Evolutionary conservation across 2,113 vertebrate genomes (phyloP), one percentile per base, ranked within the genome.

Genomic region (Sander vitreus): DNA sequence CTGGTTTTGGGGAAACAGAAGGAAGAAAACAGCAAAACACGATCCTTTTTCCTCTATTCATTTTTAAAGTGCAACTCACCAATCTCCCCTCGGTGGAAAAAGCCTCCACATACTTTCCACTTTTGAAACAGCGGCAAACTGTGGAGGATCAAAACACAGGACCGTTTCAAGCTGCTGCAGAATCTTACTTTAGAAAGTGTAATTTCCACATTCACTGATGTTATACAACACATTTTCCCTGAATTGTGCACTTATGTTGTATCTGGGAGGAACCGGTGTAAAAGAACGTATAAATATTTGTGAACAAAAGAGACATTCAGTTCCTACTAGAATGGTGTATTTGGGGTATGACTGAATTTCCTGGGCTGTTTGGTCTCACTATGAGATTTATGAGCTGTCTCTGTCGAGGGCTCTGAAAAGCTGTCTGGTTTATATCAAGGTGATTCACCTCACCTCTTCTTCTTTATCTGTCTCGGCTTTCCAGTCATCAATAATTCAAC

Each of bases 351-450:
- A 89, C 68, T 65, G 89, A 45, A 85, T 83, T 70, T 86, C 69
- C 80, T 84, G 82, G 33, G 58, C 81, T 78, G 86, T 75, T 83
- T 19, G 57, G 84, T 74, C 68, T 85, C 70, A 50, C 48, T 36
- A 16, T 78, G 63, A 70, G 82, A 91, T 92, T 89, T 89, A 92
- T 85, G 81, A 74, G 73, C 84, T 39, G 83, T 80, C 74, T 81
- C 54, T 45, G 53, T 84, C 59, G 1, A 80, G 85, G 79, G 54
- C 76, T 79, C 64, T 75, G 78, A 80, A 81, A 50, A 55, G 73
- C 64, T 48, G 76, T 74, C 93, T 93, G 93, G 85, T 21, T 80
- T 91, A 19, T 81, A 65, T 93, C 89, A 89, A 53, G 53, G 30
- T 62, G 67, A 71, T 74, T 69, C 25, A 73, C 62, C 68, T 73